phyloP scores from a whole-genome alignment of 2,888 invertebrate species.

The Xanthorhoe designata region DNA sequence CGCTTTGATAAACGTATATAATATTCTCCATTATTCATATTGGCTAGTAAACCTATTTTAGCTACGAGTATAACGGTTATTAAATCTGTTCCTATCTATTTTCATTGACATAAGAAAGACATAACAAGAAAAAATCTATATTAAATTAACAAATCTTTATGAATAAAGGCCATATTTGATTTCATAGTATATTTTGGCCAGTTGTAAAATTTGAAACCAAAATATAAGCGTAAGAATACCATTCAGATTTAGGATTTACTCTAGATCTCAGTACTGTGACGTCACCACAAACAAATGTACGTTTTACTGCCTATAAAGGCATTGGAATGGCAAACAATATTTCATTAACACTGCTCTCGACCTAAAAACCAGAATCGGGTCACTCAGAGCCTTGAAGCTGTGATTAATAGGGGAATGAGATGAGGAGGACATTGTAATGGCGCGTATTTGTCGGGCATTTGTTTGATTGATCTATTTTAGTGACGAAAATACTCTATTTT shows the following conservation, averaged over 20 bases:
- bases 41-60: no score
- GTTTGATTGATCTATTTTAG: constrained; percentile 27
- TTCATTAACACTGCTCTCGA: constrained; percentile 71
- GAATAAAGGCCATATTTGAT: no score
- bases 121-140: no score
- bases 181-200: no score
- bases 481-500: neutral
- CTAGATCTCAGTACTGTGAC: constrained; percentile 38
- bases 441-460: constrained; percentile 26
- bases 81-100: no score
- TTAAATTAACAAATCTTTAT: no score
- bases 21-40: no score
- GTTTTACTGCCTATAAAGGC: constrained; percentile 64
- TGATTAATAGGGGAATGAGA: constrained; percentile 45
- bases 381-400: constrained; percentile 56
- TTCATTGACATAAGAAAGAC: no score
- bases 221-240: neutral
- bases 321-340: constrained; percentile 72
- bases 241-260: neutral
- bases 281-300: constrained; percentile 46
- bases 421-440: constrained; percentile 22
- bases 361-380: constrained; percentile 69
- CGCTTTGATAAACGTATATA: no score
- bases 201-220: neutral
- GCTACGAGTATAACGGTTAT: no score